Evolutionary conservation across 2,888 invertebrate species (phyloP).

Genomic region (Serrognathus titanus): DNA sequence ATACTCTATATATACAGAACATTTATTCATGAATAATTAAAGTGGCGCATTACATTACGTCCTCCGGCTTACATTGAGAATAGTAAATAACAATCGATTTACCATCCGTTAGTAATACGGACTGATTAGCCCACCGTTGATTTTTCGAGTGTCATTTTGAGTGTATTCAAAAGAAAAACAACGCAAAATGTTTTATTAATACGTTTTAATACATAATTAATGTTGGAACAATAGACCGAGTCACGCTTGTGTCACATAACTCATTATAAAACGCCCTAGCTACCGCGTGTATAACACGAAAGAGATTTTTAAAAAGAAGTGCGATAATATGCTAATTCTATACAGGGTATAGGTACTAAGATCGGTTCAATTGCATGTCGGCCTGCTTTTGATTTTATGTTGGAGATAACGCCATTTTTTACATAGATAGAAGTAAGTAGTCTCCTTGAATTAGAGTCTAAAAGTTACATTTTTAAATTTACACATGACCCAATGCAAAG

Average conservation of each 20-base stretch:
- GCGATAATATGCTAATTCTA: slow-evolving; percentile 27
- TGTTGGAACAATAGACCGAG: slow-evolving; percentile 3
- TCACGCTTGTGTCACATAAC: slow-evolving; percentile 10
- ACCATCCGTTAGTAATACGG: not conserved
- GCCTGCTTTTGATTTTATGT: slow-evolving; percentile 17
- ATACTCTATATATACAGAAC: too few relatives aligned
- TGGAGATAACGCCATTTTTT: slow-evolving; percentile 21
- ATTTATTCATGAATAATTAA: too few relatives aligned
- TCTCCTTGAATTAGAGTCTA: too few relatives aligned
- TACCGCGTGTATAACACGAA: not conserved
- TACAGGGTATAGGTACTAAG: slow-evolving; percentile 1
- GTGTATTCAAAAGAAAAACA: too few relatives aligned
- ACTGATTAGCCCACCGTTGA: not conserved
- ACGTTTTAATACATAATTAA: too few relatives aligned
- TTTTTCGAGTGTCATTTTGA: too few relatives aligned
- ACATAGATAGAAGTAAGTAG: slow-evolving; percentile 1
- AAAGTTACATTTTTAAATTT: too few relatives aligned
- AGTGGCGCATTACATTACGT: too few relatives aligned
- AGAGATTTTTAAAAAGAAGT: slow-evolving; percentile 13
- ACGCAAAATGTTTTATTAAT: too few relatives aligned
- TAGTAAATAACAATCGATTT: too few relatives aligned
- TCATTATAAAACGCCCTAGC: slow-evolving; percentile 4
- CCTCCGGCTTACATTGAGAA: too few relatives aligned
- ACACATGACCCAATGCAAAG: too few relatives aligned
- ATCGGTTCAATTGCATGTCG: slow-evolving; percentile 20